A percentile compares a stretch with the other conserved stretches of the same genome.
These are phyloP conservation scores for Leptinotarsa haldemani DNA, from an alignment of 2,888 invertebrate species.

Conservation along the genomic window DNA sequence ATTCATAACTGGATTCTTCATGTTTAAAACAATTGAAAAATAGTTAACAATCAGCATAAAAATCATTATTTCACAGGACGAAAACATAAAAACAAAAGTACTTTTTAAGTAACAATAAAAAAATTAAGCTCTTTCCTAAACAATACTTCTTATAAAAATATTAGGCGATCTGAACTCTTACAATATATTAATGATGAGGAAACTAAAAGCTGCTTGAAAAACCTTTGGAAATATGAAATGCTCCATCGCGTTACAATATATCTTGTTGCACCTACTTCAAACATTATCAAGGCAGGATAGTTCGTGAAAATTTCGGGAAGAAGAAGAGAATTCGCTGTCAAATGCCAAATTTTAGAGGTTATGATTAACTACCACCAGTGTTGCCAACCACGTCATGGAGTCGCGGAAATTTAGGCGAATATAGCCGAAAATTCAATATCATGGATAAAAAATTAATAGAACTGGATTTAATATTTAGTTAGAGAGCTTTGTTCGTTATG, in stretches of 20 bases:
- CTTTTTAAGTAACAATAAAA: slow-evolving; percentile 39
- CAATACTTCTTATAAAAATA: slow-evolving; percentile 44
- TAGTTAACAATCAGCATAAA: slow-evolving; percentile 41
- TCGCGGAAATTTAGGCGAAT: too few species aligned
- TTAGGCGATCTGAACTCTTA: slow-evolving; percentile 32
- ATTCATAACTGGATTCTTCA: slow-evolving; percentile 41
- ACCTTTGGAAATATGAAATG: slow-evolving; percentile 24
- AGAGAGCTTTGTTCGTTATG: too few species aligned
- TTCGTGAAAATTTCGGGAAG: too few species aligned
- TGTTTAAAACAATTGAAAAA: slow-evolving; percentile 41
- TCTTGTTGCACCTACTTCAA: too few species aligned
- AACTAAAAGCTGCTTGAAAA: slow-evolving; percentile 28
- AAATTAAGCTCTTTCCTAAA: slow-evolving; percentile 29
- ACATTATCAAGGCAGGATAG: too few species aligned
- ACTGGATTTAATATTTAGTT: too few species aligned
- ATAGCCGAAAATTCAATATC: too few species aligned
- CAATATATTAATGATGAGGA: slow-evolving; percentile 5
- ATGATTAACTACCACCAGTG: too few species aligned
- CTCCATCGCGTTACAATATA: slow-evolving; percentile 8
- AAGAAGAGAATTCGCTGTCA: too few species aligned
- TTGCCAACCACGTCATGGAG: too few species aligned
- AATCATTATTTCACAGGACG: slow-evolving; percentile 31
- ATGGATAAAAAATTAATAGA: too few species aligned
- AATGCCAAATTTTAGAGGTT: too few species aligned
- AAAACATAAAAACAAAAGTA: slow-evolving; percentile 35